Conservation (phyloP, 2,888 invertebrate genomes). For the Phyto melanocephala region DNA sequence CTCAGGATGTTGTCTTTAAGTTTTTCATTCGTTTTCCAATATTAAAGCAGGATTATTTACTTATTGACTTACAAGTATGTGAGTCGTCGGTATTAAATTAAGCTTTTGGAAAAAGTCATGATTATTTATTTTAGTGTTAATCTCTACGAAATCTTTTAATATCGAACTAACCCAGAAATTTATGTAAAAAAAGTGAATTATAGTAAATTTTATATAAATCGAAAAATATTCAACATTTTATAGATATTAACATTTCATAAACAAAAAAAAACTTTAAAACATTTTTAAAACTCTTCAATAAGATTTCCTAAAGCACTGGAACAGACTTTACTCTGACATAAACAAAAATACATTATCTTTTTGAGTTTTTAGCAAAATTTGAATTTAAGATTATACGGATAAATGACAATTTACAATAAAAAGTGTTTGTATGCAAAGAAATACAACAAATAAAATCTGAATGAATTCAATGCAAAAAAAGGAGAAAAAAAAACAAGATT, state of each 20-base stretch:
- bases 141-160: neutral
- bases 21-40: constrained; percentile 27
- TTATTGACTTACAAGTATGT: constrained; percentile 10
- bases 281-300: no score
- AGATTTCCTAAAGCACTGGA: no score
- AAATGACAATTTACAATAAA: constrained; percentile 16
- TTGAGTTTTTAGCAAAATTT: neutral
- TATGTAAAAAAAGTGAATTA: no score
- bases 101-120: constrained; percentile 60
- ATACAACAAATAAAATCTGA: neutral
- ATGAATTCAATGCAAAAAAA: constrained; percentile 27
- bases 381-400: constrained; percentile 23
- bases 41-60: constrained; percentile 14
- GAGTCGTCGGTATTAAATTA: constrained; percentile 44
- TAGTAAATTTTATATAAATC: no score
- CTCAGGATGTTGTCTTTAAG: constrained; percentile 65
- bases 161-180: neutral
- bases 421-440: constrained; percentile 27
- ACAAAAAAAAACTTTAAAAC: no score
- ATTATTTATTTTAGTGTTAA: constrained; percentile 48
- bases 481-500: neutral
- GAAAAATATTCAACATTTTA: no score
- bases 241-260: no score
- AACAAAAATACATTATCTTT: no score
- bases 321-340: no score